A percentile compares a stretch with the other conserved stretches of the same genome.
Evolutionary conservation across 1,140 invertebrate genomes (phyloP).

Genomic region (Neocloeon triangulifer): DNA sequence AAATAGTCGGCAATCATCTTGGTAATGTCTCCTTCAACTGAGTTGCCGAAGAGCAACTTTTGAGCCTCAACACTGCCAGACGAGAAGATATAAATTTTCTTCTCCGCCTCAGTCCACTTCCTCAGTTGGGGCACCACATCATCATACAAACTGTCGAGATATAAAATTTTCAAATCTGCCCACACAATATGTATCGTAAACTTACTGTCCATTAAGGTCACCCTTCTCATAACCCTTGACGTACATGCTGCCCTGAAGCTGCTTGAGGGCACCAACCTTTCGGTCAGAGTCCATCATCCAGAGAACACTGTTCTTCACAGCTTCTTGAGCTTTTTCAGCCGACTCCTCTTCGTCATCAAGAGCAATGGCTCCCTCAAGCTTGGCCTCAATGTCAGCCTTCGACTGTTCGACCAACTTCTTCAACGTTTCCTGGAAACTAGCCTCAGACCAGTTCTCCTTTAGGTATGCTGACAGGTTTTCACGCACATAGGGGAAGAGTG

Average conservation of each 20-base stretch:
- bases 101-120: constrained; percentile 35
- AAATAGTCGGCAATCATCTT: constrained; percentile 58
- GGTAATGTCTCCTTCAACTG: constrained; percentile 48
- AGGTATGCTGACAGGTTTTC: constrained; percentile 48
- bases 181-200: not conserved
- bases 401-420: constrained; percentile 32
- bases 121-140: constrained; percentile 57
- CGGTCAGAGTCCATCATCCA: constrained; percentile 64
- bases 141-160: constrained; percentile 45
- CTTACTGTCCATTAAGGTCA: constrained; percentile 3
- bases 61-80: constrained; percentile 81
- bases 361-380: constrained; percentile 24
- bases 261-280: constrained; percentile 59
- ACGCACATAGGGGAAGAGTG: constrained; percentile 56
- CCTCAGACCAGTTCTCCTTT: constrained; percentile 39
- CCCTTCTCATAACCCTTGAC: constrained; percentile 39
- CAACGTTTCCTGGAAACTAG: constrained; percentile 42
- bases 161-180: constrained; percentile 5
- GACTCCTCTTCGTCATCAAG: constrained; percentile 23
- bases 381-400: constrained; percentile 27
- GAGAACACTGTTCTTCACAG: constrained; percentile 37
- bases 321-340: constrained; percentile 29
- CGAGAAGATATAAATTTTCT: constrained; percentile 68
- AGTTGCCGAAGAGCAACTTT: constrained; percentile 63
- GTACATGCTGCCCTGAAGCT: constrained; percentile 76